Evolutionary conservation across 2,888 invertebrate genomes (phyloP).

Genomic region (Acanthoscelides obtectus): DNA sequence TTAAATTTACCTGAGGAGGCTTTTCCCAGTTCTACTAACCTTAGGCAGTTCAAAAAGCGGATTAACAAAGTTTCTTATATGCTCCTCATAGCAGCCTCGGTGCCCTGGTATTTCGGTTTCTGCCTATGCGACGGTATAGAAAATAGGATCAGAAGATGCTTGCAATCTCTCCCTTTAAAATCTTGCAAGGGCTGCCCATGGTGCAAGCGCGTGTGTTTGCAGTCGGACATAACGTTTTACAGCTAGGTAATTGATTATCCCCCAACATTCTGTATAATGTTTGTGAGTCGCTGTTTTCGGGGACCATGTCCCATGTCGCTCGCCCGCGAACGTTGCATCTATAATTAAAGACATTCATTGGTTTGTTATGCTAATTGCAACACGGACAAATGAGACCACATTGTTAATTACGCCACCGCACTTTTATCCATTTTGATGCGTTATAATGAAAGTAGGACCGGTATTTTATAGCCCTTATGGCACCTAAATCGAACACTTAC

Average conservation of each 20-base stretch:
- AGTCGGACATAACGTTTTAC: slow-evolving; percentile 1
- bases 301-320: neutral
- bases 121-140: too few relatives aligned
- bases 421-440: neutral
- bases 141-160: too few relatives aligned
- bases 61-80: too few relatives aligned
- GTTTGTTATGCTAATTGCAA: slow-evolving; percentile 4
- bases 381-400: neutral
- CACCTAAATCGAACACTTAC: too few relatives aligned
- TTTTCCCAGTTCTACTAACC: too few relatives aligned
- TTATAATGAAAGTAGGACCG: too few relatives aligned
- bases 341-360: slow-evolving; percentile 5
- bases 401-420: neutral
- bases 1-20: too few relatives aligned
- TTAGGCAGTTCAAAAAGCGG: too few relatives aligned
- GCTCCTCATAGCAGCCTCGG: too few relatives aligned
- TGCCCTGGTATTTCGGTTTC: too few relatives aligned
- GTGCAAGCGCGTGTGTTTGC: neutral
- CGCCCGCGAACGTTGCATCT: neutral
- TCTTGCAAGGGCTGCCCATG: neutral
- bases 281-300: neutral
- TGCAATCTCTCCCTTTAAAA: neutral
- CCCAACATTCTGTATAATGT: neutral
- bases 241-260: slow-evolving; percentile 5
- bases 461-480: too few relatives aligned